Percentiles rank a stretch among this genome's conserved stretches.
Evolutionary conservation across 1,140 invertebrate species (phyloP).

Genomic region (Drosophila kanapiae): DNA sequence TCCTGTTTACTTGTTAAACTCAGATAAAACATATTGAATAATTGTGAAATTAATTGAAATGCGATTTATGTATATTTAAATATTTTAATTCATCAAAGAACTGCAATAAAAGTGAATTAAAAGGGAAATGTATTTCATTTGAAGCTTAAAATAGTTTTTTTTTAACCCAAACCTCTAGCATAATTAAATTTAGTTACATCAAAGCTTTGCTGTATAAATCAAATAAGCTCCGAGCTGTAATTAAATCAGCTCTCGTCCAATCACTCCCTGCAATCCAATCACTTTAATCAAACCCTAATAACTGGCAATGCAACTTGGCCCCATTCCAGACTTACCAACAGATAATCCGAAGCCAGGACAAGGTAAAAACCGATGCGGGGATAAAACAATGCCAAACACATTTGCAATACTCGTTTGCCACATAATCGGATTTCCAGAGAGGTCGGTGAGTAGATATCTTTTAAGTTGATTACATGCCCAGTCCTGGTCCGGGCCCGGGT

Average conservation of each 20-base stretch:
- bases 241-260: slow-evolving; percentile 15
- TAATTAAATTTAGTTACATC: slow-evolving; percentile 1
- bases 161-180: not conserved
- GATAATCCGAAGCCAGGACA: not conserved
- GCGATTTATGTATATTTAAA: not conserved
- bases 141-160: not conserved
- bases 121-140: not conserved
- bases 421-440: slow-evolving; percentile 30
- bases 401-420: slow-evolving; percentile 22
- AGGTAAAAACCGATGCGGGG: not conserved
- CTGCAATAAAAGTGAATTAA: not conserved
- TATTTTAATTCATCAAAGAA: not conserved
- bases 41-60: not conserved
- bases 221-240: not conserved
- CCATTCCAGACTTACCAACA: not conserved
- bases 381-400: slow-evolving; percentile 24
- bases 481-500: not conserved
- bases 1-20: not conserved
- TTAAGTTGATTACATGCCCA: slow-evolving; percentile 41
- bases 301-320: slow-evolving; percentile 6
- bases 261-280: slow-evolving; percentile 17
- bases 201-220: not conserved
- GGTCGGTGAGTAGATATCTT: slow-evolving; percentile 15
- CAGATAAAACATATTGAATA: not conserved
- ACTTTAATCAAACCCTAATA: slow-evolving; percentile 13